These are phyloP conservation scores for Archivesica marissinica DNA, from an alignment of 1,140 invertebrate genomes.

Conservation along the genomic window DNA sequence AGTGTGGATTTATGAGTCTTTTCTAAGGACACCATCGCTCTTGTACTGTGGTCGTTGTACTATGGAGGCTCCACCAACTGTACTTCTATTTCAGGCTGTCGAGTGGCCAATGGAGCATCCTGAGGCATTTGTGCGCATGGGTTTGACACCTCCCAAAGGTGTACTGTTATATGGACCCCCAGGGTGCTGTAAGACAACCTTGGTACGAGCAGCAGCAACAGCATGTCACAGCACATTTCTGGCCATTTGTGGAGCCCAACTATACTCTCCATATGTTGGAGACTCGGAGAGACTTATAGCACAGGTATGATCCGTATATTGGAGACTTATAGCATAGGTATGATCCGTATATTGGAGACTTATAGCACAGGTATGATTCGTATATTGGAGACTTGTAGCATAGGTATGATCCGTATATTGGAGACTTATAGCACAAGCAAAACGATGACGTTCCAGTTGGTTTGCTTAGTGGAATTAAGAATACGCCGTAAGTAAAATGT, in stretches of 20 bases:
- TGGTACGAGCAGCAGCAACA: constrained; percentile 80
- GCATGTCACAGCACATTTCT: constrained; percentile 86
- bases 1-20: too few relatives aligned
- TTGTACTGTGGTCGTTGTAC: too few relatives aligned
- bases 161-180: constrained; percentile 81
- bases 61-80: too few relatives aligned
- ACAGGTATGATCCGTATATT: constrained; percentile 86
- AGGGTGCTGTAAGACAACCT: constrained; percentile 82
- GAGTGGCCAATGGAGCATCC: constrained; percentile 82
- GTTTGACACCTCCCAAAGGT: constrained; percentile 76
- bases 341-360: too few relatives aligned
- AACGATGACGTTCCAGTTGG: too few relatives aligned
- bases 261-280: constrained; percentile 89
- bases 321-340: constrained; percentile 89
- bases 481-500: too few relatives aligned
- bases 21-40: too few relatives aligned
- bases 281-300: constrained; percentile 87
- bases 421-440: constrained; percentile 85
- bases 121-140: constrained; percentile 77
- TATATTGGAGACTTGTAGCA: constrained; percentile 89
- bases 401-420: too few relatives aligned
- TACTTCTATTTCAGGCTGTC: constrained; percentile 79
- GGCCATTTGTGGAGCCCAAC: constrained; percentile 87
- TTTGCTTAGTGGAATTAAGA: too few relatives aligned
- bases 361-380: constrained; percentile 85